Evolutionary conservation across 2,113 vertebrate species (phyloP).

Genomic region (Lichenostomus cassidix): DNA sequence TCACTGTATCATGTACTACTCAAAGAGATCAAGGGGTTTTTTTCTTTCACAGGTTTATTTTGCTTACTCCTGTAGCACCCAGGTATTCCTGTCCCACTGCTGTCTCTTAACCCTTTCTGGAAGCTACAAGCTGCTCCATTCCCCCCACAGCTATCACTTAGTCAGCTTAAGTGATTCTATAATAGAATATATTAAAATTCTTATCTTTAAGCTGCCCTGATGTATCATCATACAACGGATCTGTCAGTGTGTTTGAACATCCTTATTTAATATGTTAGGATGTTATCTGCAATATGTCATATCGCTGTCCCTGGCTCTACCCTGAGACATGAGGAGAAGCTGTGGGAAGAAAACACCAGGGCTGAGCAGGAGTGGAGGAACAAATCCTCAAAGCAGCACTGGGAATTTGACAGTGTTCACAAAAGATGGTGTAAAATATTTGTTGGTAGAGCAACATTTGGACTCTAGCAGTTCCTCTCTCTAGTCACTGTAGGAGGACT

Average conservation of each 20-base stretch:
- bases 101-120: constrained; percentile 41
- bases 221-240: constrained; percentile 60
- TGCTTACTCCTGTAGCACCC: background rate
- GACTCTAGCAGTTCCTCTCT: background rate
- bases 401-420: background rate
- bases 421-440: background rate
- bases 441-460: background rate
- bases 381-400: background rate
- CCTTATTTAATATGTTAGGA: constrained; percentile 62
- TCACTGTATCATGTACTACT: background rate
- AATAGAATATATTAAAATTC: constrained; percentile 62
- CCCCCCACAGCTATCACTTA: constrained; percentile 15
- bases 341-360: background rate
- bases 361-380: background rate
- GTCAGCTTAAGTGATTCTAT: constrained; percentile 60
- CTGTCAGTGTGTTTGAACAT: constrained; percentile 60
- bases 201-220: constrained; percentile 59
- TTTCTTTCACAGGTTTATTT: background rate
- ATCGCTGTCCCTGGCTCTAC: background rate
- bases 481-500: background rate
- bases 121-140: background rate
- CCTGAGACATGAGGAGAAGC: background rate
- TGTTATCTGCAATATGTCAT: constrained; percentile 54
- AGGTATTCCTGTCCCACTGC: background rate
- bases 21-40: background rate